These are phyloP conservation scores for Diabrotica balteata DNA, from an alignment of 2,888 invertebrate species.

Conservation along the genomic window DNA sequence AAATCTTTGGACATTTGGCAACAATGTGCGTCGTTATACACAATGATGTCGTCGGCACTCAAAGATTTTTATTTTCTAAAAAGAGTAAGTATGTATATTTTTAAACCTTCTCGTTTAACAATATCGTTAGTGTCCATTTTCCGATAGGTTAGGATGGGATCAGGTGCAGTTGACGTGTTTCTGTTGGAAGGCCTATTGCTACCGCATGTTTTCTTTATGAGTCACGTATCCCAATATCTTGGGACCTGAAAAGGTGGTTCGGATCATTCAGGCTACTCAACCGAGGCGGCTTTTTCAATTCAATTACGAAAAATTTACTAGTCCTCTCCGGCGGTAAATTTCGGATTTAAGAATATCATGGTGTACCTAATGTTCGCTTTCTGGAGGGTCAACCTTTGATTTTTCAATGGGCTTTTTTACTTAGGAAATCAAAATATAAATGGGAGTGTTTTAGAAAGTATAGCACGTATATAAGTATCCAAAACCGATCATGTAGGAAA, in stretches of 20 bases:
- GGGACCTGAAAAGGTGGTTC: constrained; percentile 47
- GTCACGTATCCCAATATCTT: constrained; percentile 52
- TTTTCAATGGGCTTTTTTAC: background rate
- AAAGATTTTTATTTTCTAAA: background rate
- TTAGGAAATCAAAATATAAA: background rate
- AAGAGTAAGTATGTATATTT: background rate
- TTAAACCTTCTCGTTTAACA: background rate
- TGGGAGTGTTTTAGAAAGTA: background rate
- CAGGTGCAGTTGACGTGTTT: constrained; percentile 3
- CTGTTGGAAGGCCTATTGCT: constrained; percentile 49
- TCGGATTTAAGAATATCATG: constrained; percentile 18
- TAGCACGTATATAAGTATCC: background rate
- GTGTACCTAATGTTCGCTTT: background rate
- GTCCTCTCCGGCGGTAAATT: constrained; percentile 15
- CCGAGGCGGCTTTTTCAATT: constrained; percentile 36
- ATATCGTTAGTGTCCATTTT: background rate
- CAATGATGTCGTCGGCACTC: background rate
- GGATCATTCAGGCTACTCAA: constrained; percentile 37
- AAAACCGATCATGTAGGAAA: background rate
- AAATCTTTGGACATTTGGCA: too few relatives aligned
- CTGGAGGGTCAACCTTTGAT: background rate
- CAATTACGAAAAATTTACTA: constrained; percentile 37
- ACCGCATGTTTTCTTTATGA: constrained; percentile 59
- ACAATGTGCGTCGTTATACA: too few relatives aligned
- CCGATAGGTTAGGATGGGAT: background rate